Percentiles rank a stretch among this genome's conserved stretches.
phyloP scores from a whole-genome alignment of 2,888 invertebrate genomes.

The Pollenia amentaria region DNA sequence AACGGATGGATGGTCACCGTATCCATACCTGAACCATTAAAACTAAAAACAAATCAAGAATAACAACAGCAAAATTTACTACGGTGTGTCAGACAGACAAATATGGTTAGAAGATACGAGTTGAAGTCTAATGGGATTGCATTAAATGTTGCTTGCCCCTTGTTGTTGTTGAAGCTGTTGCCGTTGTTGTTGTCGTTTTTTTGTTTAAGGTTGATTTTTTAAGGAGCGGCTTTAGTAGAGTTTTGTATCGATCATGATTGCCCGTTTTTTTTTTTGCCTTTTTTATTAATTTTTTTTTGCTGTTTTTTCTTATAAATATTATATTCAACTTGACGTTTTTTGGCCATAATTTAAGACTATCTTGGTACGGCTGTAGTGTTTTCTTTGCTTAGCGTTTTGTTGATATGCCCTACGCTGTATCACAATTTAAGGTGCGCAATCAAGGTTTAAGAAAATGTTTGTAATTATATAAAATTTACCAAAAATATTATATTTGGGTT shows the following conservation, averaged over 20 bases:
- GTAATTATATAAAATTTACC: background rate
- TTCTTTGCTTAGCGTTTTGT: conserved; percentile 22
- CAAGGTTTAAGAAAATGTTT: background rate
- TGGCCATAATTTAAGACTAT: conserved; percentile 51
- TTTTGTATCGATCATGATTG: conserved; percentile 53
- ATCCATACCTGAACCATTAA: background rate
- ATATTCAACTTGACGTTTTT: conserved; percentile 47
- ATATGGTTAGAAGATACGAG: conserved; percentile 27
- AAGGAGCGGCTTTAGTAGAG: conserved; percentile 46
- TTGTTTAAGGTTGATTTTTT: conserved; percentile 23
- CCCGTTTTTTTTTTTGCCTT: conserved; percentile 37
- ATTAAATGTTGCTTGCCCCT: conserved; percentile 12
- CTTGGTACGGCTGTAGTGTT: conserved; percentile 27
- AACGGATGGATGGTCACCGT: too few species aligned
- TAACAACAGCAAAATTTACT: background rate
- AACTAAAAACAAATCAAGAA: background rate
- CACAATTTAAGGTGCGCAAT: background rate
- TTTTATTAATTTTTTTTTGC: background rate
- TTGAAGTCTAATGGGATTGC: conserved; percentile 26
- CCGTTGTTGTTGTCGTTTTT: background rate
- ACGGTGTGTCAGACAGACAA: conserved; percentile 1
- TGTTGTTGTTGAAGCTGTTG: conserved; percentile 31
- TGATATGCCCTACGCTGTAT: background rate
- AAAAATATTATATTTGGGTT: too few species aligned
- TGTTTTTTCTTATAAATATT: conserved; percentile 4